These are phyloP conservation scores for Campoletis sonorensis DNA, from an alignment of 1,140 invertebrate species.

Conservation along the genomic window DNA sequence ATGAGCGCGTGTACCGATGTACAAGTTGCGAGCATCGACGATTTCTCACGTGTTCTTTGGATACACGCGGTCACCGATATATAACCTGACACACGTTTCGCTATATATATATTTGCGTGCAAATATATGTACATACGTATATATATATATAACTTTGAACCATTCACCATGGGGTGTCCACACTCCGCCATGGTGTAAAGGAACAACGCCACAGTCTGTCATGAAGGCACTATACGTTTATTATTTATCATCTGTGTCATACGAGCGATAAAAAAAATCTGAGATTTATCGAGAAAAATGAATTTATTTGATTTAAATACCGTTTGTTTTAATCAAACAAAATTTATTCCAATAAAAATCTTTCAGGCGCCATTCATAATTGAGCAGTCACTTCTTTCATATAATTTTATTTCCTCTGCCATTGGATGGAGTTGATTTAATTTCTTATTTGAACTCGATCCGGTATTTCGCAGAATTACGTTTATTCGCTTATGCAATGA, in stretches of 20 bases:
- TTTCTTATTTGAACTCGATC: too few species aligned
- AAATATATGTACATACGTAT: neutral
- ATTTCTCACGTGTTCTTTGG: slow-evolving; percentile 53
- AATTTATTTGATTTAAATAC: too few species aligned
- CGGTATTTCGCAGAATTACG: too few species aligned
- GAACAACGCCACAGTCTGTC: slow-evolving; percentile 25
- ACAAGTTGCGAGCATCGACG: slow-evolving; percentile 54
- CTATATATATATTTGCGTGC: neutral
- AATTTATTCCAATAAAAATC: too few species aligned
- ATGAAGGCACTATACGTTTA: neutral
- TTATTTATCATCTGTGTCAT: slow-evolving; percentile 13
- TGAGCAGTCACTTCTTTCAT: too few species aligned
- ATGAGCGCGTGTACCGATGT: slow-evolving; percentile 42
- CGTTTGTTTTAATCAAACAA: too few species aligned
- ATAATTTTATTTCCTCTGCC: too few species aligned
- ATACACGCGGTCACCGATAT: slow-evolving; percentile 49
- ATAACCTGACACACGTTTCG: slow-evolving; percentile 6
- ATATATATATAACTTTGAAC: neutral
- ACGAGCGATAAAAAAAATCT: neutral
- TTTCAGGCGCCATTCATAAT: too few species aligned
- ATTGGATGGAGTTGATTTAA: too few species aligned
- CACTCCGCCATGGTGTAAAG: slow-evolving; percentile 48
- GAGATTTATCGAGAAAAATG: too few species aligned
- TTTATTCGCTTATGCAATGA: too few species aligned
- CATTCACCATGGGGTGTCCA: slow-evolving; percentile 61